phyloP scores from a whole-genome alignment of 2,888 invertebrate genomes.

The Troides aeacus region DNA sequence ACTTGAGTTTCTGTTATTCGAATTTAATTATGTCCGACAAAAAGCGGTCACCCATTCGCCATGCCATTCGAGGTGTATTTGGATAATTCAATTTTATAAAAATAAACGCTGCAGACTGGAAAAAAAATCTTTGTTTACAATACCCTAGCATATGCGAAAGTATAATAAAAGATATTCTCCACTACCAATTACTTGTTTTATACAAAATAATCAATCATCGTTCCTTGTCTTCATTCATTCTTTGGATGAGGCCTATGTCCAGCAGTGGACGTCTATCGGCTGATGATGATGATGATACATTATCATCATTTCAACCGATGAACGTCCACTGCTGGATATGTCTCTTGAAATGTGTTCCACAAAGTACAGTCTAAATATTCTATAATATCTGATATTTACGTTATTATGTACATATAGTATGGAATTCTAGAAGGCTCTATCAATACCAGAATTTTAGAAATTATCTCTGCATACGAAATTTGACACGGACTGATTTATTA shows the following conservation, averaged over 20 bases:
- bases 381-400: conserved; percentile 8
- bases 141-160: not conserved
- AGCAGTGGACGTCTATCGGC: no score
- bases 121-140: not conserved
- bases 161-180: not conserved
- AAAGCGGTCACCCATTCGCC: conserved; percentile 1
- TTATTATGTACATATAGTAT: conserved; percentile 19
- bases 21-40: conserved; percentile 13
- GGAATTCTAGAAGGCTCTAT: not conserved
- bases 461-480: conserved; percentile 9
- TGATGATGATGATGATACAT: no score
- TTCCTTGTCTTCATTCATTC: no score
- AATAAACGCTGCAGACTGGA: no score
- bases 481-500: conserved; percentile 16
- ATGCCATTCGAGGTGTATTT: conserved; percentile 2
- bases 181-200: not conserved
- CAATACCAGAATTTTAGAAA: conserved; percentile 9
- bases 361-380: not conserved
- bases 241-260: no score
- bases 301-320: no score
- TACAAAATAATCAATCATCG: not conserved
- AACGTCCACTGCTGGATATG: no score
- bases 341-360: no score
- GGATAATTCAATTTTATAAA: conserved; percentile 1
- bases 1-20: conserved; percentile 10